These are phyloP conservation scores for Hirudo medicinalis DNA, from an alignment of 1,140 invertebrate genomes.

Conservation along the genomic window DNA sequence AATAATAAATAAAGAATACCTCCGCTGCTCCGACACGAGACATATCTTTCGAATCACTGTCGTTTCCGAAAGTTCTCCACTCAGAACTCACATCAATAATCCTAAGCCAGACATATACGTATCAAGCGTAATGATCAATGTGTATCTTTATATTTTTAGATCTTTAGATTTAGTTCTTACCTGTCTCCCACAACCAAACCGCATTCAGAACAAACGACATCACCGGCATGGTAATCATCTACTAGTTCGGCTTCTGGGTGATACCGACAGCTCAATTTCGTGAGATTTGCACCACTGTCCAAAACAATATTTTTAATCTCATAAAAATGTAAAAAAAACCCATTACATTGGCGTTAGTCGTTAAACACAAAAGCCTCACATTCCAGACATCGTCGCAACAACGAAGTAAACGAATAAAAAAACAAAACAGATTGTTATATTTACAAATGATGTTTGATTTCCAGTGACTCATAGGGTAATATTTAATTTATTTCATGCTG, in stretches of 20 bases:
- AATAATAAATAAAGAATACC: conserved; percentile 26
- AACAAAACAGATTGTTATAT: too few species aligned
- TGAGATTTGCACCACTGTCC: not conserved
- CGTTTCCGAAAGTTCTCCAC: conserved; percentile 98
- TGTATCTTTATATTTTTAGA: too few species aligned
- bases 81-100: conserved; percentile 99
- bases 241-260: conserved; percentile 90
- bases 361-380: too few species aligned
- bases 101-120: conserved; percentile 44
- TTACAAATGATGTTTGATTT: too few species aligned
- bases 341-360: too few species aligned
- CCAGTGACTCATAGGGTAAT: too few species aligned
- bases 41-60: conserved; percentile 87
- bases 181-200: conserved; percentile 96
- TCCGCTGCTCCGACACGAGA: conserved; percentile 82
- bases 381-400: too few species aligned
- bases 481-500: too few species aligned
- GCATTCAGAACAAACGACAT: conserved; percentile 97
- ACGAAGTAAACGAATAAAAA: too few species aligned
- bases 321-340: too few species aligned
- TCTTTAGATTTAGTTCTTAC: conserved; percentile 42
- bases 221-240: conserved; percentile 95
- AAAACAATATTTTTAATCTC: not conserved
- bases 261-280: conserved; percentile 52
- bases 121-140: too few species aligned